These are phyloP conservation scores for Ursus arctos DNA, from an alignment of 2,113 vertebrate genomes.

Conservation along the genomic window DNA sequence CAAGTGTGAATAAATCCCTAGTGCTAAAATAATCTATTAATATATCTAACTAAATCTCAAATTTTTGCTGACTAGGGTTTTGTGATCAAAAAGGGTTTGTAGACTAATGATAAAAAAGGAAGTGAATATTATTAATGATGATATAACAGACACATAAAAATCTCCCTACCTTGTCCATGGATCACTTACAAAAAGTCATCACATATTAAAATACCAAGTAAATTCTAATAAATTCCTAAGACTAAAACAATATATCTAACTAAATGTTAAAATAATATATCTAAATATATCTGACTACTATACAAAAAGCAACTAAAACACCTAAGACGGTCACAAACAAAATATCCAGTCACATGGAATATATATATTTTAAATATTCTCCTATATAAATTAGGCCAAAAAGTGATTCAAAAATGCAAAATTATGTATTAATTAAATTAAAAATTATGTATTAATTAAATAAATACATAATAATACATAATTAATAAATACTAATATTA, in stretches of 20 bases:
- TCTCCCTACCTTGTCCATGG: neutral
- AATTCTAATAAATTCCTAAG: conserved; percentile 27
- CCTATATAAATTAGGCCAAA: conserved; percentile 4
- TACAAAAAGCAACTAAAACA: conserved; percentile 37
- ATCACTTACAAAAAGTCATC: neutral
- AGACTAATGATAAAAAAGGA: neutral
- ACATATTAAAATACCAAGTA: neutral
- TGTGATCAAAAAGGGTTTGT: neutral
- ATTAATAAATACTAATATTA: neutral
- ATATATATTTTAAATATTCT: conserved; percentile 35
- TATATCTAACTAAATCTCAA: neutral
- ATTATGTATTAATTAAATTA: neutral
- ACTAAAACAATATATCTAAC: neutral
- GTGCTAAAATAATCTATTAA: neutral
- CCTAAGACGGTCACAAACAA: neutral
- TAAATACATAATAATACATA: neutral
- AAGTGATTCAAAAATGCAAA: neutral
- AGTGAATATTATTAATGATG: neutral
- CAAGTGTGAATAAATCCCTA: neutral
- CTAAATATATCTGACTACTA: neutral
- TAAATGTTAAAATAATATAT: neutral
- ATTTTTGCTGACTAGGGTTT: neutral
- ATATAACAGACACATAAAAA: neutral
- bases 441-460: neutral
- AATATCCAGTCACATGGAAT: neutral